Percentiles rank a stretch among this genome's conserved stretches.
phyloP scores from a whole-genome alignment of 2,797 vertebrate species.

The Pangasius larnaudii region DNA sequence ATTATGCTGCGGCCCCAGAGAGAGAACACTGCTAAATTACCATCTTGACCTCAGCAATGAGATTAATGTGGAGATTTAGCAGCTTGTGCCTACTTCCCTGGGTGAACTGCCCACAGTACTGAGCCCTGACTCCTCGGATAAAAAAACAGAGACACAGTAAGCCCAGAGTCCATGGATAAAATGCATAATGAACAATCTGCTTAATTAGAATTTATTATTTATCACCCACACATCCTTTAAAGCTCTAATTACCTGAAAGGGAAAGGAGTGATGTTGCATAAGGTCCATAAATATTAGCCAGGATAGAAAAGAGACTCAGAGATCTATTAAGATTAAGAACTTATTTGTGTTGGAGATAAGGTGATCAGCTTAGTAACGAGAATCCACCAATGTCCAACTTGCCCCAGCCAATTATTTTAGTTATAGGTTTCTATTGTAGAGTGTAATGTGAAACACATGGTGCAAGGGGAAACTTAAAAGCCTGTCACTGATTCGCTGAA shows the following conservation, averaged over 20 bases:
- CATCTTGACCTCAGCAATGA: constrained; percentile 47
- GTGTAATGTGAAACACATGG: not conserved
- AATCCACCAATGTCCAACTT: constrained; percentile 25
- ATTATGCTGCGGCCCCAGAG: constrained; percentile 38
- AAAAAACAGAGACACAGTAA: constrained; percentile 1
- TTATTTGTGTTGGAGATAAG: constrained; percentile 4
- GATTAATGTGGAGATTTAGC: constrained; percentile 57
- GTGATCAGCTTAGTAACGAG: not conserved
- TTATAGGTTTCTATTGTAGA: not conserved
- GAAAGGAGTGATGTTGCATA: constrained; percentile 29
- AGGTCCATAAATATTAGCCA: constrained; percentile 10
- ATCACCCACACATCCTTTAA: constrained; percentile 52
- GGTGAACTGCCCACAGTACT: constrained; percentile 36
- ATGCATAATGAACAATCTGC: constrained; percentile 43
- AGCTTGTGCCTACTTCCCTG: constrained; percentile 35
- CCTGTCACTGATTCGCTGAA: constrained; percentile 21
- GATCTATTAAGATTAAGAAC: constrained; percentile 15
- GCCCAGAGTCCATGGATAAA: constrained; percentile 1
- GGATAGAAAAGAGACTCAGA: constrained; percentile 34
- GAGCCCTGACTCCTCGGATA: constrained; percentile 37
- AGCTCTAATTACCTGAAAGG: constrained; percentile 53
- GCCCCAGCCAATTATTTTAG: constrained; percentile 20
- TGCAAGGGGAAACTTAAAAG: not conserved
- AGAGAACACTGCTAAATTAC: constrained; percentile 53
- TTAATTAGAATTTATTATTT: constrained; percentile 59